A percentile compares a stretch with the other conserved stretches of the same genome.
These are phyloP conservation scores for Gulo gulo DNA, from an alignment of 2,113 vertebrate species.

Conservation along the genomic window DNA sequence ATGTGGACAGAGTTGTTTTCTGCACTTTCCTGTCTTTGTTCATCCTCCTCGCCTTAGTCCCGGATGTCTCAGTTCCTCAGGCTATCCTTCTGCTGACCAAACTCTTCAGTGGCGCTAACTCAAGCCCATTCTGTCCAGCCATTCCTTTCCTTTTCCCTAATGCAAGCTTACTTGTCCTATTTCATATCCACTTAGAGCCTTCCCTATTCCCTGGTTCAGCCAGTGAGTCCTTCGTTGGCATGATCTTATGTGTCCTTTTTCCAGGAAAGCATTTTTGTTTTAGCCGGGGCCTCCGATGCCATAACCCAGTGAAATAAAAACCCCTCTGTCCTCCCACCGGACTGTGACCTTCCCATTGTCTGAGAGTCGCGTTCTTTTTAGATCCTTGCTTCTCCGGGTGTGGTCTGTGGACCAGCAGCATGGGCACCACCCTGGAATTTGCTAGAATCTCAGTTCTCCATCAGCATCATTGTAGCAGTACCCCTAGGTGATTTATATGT, in stretches of 20 bases:
- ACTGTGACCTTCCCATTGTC: neutral
- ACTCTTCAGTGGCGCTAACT: neutral
- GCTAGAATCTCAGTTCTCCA: conserved; percentile 26
- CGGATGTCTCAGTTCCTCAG: neutral
- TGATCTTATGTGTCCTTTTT: conserved; percentile 6
- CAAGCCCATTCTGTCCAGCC: neutral
- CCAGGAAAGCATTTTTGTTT: conserved; percentile 11
- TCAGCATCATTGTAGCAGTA: neutral
- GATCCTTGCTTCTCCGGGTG: neutral
- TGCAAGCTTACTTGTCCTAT: neutral
- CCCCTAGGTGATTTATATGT: neutral
- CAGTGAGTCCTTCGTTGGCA: conserved; percentile 8
- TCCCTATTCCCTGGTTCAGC: conserved; percentile 7
- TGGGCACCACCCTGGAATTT: neutral
- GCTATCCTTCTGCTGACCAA: neutral
- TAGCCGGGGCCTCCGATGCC: neutral
- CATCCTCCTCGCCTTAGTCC: neutral
- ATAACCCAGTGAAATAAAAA: conserved; percentile 8
- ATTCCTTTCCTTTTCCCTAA: conserved; percentile 8
- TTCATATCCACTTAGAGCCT: neutral
- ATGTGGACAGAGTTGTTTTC: neutral
- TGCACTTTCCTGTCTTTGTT: neutral
- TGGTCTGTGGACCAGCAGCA: neutral
- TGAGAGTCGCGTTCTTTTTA: conserved; percentile 3
- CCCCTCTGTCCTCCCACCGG: neutral